These are phyloP conservation scores for Phrynocephalus forsythii DNA, from an alignment of 2,797 vertebrate genomes.

Conservation along the genomic window DNA sequence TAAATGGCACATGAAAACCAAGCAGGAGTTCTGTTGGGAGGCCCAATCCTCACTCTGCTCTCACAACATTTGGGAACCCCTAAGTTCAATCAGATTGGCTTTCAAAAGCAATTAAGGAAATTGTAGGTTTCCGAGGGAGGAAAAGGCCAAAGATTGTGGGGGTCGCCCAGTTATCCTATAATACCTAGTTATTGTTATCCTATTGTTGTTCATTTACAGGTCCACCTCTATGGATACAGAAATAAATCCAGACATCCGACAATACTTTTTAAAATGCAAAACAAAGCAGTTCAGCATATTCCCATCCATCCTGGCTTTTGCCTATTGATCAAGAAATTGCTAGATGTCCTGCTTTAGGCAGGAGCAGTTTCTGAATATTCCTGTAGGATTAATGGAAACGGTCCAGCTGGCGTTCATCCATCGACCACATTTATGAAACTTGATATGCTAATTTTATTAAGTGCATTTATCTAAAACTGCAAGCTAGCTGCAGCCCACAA, in stretches of 20 bases:
- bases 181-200: no score
- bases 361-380: constrained; percentile 1
- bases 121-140: background rate
- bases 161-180: no score
- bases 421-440: background rate
- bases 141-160: background rate
- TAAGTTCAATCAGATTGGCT: background rate
- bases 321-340: background rate
- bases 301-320: background rate
- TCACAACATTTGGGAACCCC: background rate
- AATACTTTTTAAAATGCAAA: background rate
- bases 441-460: constrained; percentile 34
- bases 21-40: background rate
- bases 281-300: background rate
- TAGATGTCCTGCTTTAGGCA: constrained; percentile 27
- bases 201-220: background rate
- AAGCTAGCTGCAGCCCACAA: constrained; percentile 5
- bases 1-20: background rate
- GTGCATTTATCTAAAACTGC: constrained; percentile 7
- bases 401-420: constrained; percentile 4
- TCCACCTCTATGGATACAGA: background rate
- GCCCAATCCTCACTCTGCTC: background rate
- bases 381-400: background rate
- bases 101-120: constrained; percentile 18
- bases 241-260: background rate